Base-by-base conservation (phyloP, 2,113 vertebrate species). In the Salvelinus namaycush region DNA sequence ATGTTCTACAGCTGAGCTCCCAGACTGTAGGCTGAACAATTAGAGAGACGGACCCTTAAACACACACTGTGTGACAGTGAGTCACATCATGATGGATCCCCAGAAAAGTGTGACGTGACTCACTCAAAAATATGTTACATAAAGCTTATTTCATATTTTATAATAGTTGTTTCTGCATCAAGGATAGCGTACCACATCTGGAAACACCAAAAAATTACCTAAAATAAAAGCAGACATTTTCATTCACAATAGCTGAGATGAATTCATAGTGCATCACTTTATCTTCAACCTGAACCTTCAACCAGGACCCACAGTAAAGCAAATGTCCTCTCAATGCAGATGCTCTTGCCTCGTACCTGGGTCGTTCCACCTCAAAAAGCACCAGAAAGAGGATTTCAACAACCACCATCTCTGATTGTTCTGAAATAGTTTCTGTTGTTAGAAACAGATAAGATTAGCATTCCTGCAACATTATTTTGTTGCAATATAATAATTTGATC, bases 221-320 rank as follows among this genome's bases (percentile, higher is more conserved):
- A 18, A 54, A 54, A 54, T 5, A 24, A 62, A 62, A 22, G n/a
- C 59, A 62, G n/a, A 62, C 18, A 1, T 62, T n/a, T 22, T 62
- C 13, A 22, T 62, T 62, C 16, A 62, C 59, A 62, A 22, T 22
- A 9, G 59, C 59, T 62, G 7, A 62, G 7, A 22, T 22, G 1
- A 5, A 62, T 22, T 62, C 68, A 11, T 54, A 16, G 20, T 62
- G 59, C 7, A 62, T 9, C 59, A 62, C 59, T 22, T 13, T 22
- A 62, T 62, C n/a, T 22, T 79, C 82, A 75, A n/a, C 59, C 9
- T 62, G 59, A 4, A 16, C 64, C 27, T 76, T 4, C 59, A 49
- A 64, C 84, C 75, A 13, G 51, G 71, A 5, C 82, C 84, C 88
- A 89, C 85, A 87, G 85, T 81, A 84, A 78, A 88, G 86, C 60